phyloP scores from a whole-genome alignment of 2,888 invertebrate genomes.

The Drosophila peninsularis region DNA sequence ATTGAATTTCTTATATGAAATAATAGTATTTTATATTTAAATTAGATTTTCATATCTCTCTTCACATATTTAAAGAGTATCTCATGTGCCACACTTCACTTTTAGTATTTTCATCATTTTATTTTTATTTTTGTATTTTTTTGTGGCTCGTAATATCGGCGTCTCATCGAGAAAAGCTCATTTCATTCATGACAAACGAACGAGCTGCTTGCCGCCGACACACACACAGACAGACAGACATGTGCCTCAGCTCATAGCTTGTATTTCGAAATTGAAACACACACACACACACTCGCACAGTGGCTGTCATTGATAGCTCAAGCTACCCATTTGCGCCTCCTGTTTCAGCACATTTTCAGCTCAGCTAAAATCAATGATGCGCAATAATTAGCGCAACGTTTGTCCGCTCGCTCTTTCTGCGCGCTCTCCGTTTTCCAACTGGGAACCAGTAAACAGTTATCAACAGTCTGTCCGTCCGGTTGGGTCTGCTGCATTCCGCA shows the following conservation, averaged over 20 bases:
- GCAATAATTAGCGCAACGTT: conserved; percentile 76
- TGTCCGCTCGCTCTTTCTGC: conserved; percentile 35
- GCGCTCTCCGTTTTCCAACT: conserved; percentile 6
- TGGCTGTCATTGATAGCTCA: conserved; percentile 68
- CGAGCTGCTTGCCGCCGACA: conserved; percentile 19
- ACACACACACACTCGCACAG: conserved; percentile 46
- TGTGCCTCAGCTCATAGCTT: conserved; percentile 12
- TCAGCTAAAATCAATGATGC: conserved; percentile 68
- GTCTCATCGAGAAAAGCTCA: conserved; percentile 47
- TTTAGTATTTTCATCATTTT: neutral
- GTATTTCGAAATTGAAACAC: conserved; percentile 65
- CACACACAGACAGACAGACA: neutral
- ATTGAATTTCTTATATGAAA: neutral
- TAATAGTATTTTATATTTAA: neutral
- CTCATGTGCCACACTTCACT: neutral
- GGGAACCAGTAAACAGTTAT: conserved; percentile 24
- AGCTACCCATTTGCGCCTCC: conserved; percentile 8
- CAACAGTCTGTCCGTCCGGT: conserved; percentile 16
- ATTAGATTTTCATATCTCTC: neutral
- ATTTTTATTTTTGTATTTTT: neutral
- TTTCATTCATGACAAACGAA: conserved; percentile 68
- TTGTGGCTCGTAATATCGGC: conserved; percentile 1
- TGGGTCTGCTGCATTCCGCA: conserved; percentile 42
- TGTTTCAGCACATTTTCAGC: conserved; percentile 14
- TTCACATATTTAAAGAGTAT: conserved; percentile 13